These are phyloP conservation scores for Danio kyathit DNA, from an alignment of 2,797 vertebrate genomes.

Conservation along the genomic window DNA sequence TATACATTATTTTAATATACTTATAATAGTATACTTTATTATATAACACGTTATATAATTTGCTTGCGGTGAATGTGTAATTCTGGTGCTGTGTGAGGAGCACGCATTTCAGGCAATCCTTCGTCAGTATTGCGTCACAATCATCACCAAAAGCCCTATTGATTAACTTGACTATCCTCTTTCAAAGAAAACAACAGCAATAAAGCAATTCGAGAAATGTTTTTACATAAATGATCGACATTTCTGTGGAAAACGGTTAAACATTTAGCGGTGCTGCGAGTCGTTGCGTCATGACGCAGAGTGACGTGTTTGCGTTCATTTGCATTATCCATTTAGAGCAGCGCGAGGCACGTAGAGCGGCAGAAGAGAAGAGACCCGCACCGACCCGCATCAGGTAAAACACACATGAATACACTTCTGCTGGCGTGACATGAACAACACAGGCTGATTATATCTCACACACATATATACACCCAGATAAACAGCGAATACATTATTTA, in stretches of 20 bases:
- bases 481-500: too few species aligned
- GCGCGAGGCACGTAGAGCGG: neutral
- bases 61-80: too few species aligned
- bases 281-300: constrained; percentile 33
- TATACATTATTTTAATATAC: too few species aligned
- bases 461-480: neutral
- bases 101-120: too few species aligned
- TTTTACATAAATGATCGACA: neutral
- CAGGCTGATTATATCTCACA: neutral
- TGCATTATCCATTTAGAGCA: neutral
- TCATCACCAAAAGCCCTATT: neutral
- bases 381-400: constrained; percentile 32
- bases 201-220: neutral
- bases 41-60: too few species aligned
- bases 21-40: too few species aligned
- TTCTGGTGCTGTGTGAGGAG: too few species aligned
- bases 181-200: too few species aligned
- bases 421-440: too few species aligned
- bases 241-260: neutral
- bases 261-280: neutral
- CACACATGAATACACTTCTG: neutral
- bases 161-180: too few species aligned
- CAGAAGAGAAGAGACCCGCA: neutral
- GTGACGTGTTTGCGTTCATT: constrained; percentile 3
- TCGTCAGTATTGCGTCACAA: neutral